Evolutionary conservation across 1,140 invertebrate genomes (phyloP), one percentile per base, ranked within the genome.

Genomic region (Zelostemma sp.): DNA sequence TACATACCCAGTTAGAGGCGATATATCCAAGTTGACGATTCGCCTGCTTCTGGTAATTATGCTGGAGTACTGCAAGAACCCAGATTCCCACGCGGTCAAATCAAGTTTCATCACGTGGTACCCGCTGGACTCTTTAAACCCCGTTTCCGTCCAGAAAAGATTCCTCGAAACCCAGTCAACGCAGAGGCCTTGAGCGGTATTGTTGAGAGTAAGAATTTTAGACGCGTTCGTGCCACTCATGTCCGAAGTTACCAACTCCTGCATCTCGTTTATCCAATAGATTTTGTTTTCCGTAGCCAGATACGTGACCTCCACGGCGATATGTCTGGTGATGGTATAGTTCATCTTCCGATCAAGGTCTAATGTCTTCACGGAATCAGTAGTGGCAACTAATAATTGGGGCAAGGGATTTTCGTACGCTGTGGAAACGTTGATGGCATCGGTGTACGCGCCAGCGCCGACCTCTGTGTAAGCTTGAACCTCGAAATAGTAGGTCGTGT

Each of bases 141-240:
- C 86, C 1, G 83, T 76, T 80, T 94, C 92, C 0, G 91, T 86
- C 91, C 93, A 94, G 75, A 95, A 97, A 0, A 97, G 80, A 41
- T 90, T 90, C 45, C 93, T 87, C 35, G 91, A 89, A 6, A 97
- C 88, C 95, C 95, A 97, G 80, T 97, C 95, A 0, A 95, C 86
- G 5, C 91, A 90, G 5, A 97, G 78, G 67, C 91, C 90, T 6
- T 86, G 84, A 0, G 89, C 90, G 19, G 89, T 89, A 12, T 89
- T 88, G 49, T 91, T 89, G 15, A 95, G 85, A 6, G 91, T 86
- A 1, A 89, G 79, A 57, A 94, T 85, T 87, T 92, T 90, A 0
- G 87, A 88, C 1, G 85, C 86, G 11, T 89, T 88, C 0, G 66
- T 48, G 0, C 86, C 87, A 58, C 87, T 86, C 4, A 90, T 80